Evolutionary conservation across 2,113 vertebrate genomes (phyloP), one percentile per base, ranked within the genome.

Genomic region (Pteruthius melanotis): DNA sequence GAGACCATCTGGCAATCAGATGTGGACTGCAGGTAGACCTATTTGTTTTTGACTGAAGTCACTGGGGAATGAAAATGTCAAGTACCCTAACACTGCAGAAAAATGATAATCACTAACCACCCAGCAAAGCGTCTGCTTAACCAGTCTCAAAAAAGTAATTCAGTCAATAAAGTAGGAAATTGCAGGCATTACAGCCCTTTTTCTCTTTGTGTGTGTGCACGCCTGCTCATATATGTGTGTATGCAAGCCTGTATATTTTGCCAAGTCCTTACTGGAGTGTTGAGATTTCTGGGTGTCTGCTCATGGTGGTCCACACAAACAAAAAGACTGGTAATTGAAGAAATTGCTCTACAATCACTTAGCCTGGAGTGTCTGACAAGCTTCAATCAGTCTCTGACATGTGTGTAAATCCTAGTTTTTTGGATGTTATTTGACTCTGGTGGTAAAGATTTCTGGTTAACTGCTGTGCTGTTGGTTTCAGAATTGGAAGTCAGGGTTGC

Each of bases 281-380:
- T 93, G 94, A 94, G 92, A 93, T 93, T 84, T 93, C 85, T 87
- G 66, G 52, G 81, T 70, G 76, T 90, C 88, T 95, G 54, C 65
- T 93, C 93, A 30, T 74, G 79, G 93, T 94, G 95, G 96, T 96
- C 95, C 83, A 72, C 71, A 75, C 61, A 69, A 74, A 71, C 59
- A 94, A 87, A 61, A 90, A 80, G 91, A 72, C 66, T 92, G 93
- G 96, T 98, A 98, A 98, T 98, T 96, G 89, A 96, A 98, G 98
- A 98, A 98, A 98, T 98, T 97, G 97, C 96, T 97, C 90, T 91
- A 94, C 97, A 98, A 97, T 97, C 96, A 94, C 65, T 87, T 97
- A n/a, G 68, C 90, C 90, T 64, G 90, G 89, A 93, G 96, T 89
- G 94, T 94, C 96, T 95, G 89, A 91, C 95, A 97, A 97, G 95